Evolutionary conservation across 2,113 vertebrate genomes (phyloP), one percentile per base, ranked within the genome.

Genomic region (Zapus hudsonius): DNA sequence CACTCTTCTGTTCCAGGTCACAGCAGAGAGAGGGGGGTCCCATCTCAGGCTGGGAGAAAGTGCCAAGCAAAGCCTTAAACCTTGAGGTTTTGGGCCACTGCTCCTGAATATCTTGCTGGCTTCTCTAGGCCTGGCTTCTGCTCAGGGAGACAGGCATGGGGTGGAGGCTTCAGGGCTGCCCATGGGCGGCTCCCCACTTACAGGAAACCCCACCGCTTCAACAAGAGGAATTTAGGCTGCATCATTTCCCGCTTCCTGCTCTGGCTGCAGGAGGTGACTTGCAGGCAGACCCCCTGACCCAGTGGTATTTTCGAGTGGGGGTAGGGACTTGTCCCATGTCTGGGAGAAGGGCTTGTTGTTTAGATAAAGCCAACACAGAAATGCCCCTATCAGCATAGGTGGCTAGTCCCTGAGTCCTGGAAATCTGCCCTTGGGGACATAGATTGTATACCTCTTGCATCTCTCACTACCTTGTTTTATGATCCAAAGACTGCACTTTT

Each of bases 151-250:
- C 4, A 8, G 79, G 67, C 80, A 70, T 92, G 38, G 89, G 87
- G 92, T 94, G 92, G 96, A 95, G 94, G 61, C 90, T 82, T 93
- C 66, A 20, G 92, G 59, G 83, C 74, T 22, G 92, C 75, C 87
- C 87, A 40, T 94, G 97, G 96, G 97, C 95, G 96, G 84, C 87
- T 94, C 96, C 97, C 89, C 40, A 36, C 84, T 96, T 89, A 96
- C 97, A 96, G 95, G 97, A 97, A 96, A 94, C 96, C 96, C 96
- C 94, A 95, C 95, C 96, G 64, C 96, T 96, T 96, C 96, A 96
- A 81, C 96, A 73, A 89, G 97, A 97, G 95, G 95, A 97, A 96
- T 96, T 95, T 91, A 52, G 94, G 87, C 94, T 96, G 93, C 95
- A 96, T 97, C 97, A 97, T 97, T 95, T 95, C 95, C 97, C 90